Percentiles rank a stretch among this genome's conserved stretches.
Evolutionary conservation across 2,888 invertebrate species (phyloP).

Genomic region (Aromia moschata): DNA sequence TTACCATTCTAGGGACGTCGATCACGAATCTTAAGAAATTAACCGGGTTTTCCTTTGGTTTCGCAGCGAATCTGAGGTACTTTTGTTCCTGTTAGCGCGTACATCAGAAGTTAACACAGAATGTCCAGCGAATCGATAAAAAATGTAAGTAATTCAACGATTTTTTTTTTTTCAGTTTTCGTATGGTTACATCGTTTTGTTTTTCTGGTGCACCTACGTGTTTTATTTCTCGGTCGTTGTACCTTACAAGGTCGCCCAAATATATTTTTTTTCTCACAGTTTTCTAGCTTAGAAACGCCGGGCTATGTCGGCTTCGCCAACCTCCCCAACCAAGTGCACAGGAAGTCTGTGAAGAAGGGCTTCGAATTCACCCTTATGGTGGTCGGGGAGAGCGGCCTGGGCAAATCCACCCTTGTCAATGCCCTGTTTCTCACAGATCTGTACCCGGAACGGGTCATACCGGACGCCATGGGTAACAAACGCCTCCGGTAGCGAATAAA

Average conservation of each 20-base stretch:
- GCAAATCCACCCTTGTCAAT: conserved; percentile 95
- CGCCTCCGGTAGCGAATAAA: too few relatives aligned
- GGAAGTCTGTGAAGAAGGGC: conserved; percentile 97
- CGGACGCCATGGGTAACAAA: conserved; percentile 82
- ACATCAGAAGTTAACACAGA: conserved; percentile 25
- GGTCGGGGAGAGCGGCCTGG: conserved; percentile 83
- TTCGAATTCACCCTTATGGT: conserved; percentile 99
- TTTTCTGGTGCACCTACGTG: too few relatives aligned
- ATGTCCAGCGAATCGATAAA: conserved; percentile 71
- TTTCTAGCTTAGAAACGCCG: conserved; percentile 84
- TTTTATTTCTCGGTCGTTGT: neutral
- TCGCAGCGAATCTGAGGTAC: too few relatives aligned
- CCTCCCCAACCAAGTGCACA: conserved; percentile 94
- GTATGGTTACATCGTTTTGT: too few relatives aligned
- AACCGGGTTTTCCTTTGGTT: conserved; percentile 4
- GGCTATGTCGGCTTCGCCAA: conserved; percentile 95
- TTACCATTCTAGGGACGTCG: conserved; percentile 8
- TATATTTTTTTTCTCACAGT: conserved; percentile 66
- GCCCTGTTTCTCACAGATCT: conserved; percentile 94
- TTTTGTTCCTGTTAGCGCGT: conserved; percentile 3
- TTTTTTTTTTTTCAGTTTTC: neutral
- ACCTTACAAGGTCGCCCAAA: neutral
- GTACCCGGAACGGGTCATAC: conserved; percentile 91
- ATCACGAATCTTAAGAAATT: neutral
- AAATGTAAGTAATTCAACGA: conserved; percentile 67